Base-by-base conservation (phyloP, 1,140 invertebrate genomes). In the Hormaphis cornu region DNA sequence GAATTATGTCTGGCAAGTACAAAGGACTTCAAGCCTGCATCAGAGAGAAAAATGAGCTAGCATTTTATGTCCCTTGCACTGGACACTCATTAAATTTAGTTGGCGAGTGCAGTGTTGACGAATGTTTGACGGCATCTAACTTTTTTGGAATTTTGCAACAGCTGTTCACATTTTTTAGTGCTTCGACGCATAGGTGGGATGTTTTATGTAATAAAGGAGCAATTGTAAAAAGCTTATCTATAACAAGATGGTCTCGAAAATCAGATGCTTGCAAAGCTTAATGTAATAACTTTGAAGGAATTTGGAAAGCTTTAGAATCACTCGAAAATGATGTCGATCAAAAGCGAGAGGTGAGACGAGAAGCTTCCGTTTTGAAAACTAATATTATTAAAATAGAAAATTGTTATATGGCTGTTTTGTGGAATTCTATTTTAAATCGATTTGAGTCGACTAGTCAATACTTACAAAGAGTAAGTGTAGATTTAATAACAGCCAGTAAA, bases 31-130 rank as follows among this genome's bases (percentile, higher is more conserved):
- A 76, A 69, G 73, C 73, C 6, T 14, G 71, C 58, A 70, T 74
- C 24, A 73, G 72, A 53, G 35, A 58, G 58, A 6, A 71, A 58
- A 74, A 74, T 74, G 54, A 72, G 20, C 69, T 63, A 63, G 74
- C 74, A 18, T 18, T 59, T 50, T 77, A 46, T 72, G 71, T 73
- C 37, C 74, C 72, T 72, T 77, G 73, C 73, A 75, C 73, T 73
- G 77, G 73, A 69, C 75, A 75, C 74, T 74, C 58, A 72, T 73
- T 79, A 63, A 79, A 74, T 72, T 72, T 75, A 71, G 74, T 75
- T 69, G 72, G 71, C 22, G 70, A 73, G 58, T 72, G 71, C 73
- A 75, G 75, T 18, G 75, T 74, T 56, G 74, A 78, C 72, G 75
- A 74, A 20, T 74, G 72, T 71, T 69, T 70, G 50, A 58, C 33